Percentiles rank a stretch among this genome's conserved stretches.
Conservation (phyloP, 2,113 vertebrate genomes). For the Cisticola juncidis region DNA sequence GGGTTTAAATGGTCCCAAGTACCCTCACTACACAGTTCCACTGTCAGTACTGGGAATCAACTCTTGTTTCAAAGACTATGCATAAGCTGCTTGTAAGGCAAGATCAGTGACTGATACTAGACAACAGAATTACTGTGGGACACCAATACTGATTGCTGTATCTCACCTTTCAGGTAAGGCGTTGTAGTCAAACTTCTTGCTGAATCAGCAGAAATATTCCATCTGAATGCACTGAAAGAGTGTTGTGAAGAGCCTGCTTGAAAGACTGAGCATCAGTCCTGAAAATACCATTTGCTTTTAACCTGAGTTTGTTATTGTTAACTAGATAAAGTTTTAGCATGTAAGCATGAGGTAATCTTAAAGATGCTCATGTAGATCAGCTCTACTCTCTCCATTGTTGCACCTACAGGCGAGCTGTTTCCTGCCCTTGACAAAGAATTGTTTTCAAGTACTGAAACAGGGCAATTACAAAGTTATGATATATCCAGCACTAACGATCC, state of each 20-base stretch:
- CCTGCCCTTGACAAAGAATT: conserved; percentile 1
- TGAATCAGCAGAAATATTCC: not conserved
- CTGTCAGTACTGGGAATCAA: not conserved
- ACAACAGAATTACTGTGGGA: not conserved
- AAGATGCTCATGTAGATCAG: not conserved
- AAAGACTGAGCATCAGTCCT: not conserved
- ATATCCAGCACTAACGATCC: not conserved
- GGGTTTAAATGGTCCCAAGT: not conserved
- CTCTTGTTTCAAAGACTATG: not conserved
- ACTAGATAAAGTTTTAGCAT: not conserved
- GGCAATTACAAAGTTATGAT: conserved; percentile 25
- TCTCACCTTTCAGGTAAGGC: not conserved
- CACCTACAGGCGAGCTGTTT: not conserved
- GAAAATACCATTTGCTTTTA: not conserved
- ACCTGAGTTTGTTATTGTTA: not conserved
- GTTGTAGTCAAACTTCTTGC: not conserved
- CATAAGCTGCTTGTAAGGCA: not conserved
- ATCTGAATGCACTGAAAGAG: not conserved
- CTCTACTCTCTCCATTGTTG: not conserved
- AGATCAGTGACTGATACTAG: not conserved
- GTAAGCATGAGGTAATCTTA: not conserved
- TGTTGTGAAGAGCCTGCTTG: not conserved
- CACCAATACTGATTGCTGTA: not conserved
- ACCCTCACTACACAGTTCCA: not conserved
- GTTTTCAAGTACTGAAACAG: not conserved